Evolutionary conservation across 2,888 invertebrate genomes (phyloP), one percentile per base, ranked within the genome.

Genomic region (Campopleginae sp.): DNA sequence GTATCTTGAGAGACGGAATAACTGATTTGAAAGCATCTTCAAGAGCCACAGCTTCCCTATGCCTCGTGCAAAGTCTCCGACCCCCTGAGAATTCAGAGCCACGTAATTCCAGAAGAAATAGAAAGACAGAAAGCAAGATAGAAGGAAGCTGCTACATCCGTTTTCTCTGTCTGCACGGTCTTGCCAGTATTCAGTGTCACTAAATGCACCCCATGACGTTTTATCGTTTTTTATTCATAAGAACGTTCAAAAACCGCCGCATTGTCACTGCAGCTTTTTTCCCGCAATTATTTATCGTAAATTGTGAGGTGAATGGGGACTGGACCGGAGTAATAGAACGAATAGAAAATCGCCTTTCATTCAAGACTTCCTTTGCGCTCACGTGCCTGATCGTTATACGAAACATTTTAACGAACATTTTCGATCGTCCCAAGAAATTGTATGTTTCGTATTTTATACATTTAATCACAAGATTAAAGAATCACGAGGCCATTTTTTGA

Each of bases 21-120:
- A 88, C 89, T 90, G 90, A 91, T 91, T 91, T 90, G 88, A 90
- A 89, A 88, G 88, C 89, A 89, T 90, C 88, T 87, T 54, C 72
- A 63, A 66, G 77, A 82, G 82, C 82, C 87, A 76, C 82, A 86
- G 87, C 78, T 80, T 87, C 77, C 77, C 84, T 87, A 84, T 87
- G 76, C 70, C 78, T 63, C 48, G 78, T 48, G 65, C 58, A 79
- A 80, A 72, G 58, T 58, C 48, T 51, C 63, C 48, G 27, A 23
- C 54, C 74, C 46, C 70, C 74, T 3, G 66, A 63, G 80, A 68
- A 86, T 86, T 76, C 78, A 71, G 81, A 65, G 79, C 85, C 23
- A 31, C 38, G 65, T 79, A 80, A 84, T 84, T 75, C 71, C 58
- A 54, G 65, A 75, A 84, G 51, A 80, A 44, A 65, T 75, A 38